Base-by-base conservation (phyloP, 92 coral and sea anemone species). In the Scolanthus callimorphus region DNA sequence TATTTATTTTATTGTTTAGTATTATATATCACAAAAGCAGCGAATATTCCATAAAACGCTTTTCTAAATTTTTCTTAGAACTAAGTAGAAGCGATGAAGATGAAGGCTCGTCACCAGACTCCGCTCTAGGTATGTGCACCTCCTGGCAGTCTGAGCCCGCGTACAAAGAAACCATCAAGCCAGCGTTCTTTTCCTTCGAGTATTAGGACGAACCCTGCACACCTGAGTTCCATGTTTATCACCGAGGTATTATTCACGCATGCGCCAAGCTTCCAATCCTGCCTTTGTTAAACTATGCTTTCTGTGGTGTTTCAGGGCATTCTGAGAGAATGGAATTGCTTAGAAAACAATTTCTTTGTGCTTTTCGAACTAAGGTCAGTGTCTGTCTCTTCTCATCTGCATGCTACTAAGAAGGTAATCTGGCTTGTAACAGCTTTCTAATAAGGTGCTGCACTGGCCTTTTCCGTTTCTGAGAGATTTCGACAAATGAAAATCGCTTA, bases 101-200 rank as follows among this genome's bases (percentile, higher is more conserved):
- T 67, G 96, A 87, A 51, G 96, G 90, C 55, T 87, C 96, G 39
- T 87, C 96, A 79, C 96, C 96, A 73, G 96, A 87, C 96, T 87
- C 96, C 61, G 96, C 96, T 51, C 82, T 87, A 87, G 96, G 96
- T 87, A 87, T 90, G 96, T 87, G 86, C 58, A 78, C 95, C 60
- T 83, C 96, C 72, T 78, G 86, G 82, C 88, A 77, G 69, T 87
- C 96, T 65, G 96, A 87, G 84, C 90, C 96, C 73, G 73, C 90
- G 79, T 57, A 69, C 62, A 85, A 78, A 70, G 90, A 87, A 50
- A 66, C 45, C 77, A 30, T 59, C 80, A 83, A 73, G 85, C 76
- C 96, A 78, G 77, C 83, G 78, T 83, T 77, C 86, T 87, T 87
- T 87, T 74, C 90, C 71, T 87, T 78, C 77, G 83, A 77, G 80